Evolutionary conservation across 2,113 vertebrate species (phyloP), one percentile per base, ranked within the genome.

Genomic region (Ophiodon elongatus): DNA sequence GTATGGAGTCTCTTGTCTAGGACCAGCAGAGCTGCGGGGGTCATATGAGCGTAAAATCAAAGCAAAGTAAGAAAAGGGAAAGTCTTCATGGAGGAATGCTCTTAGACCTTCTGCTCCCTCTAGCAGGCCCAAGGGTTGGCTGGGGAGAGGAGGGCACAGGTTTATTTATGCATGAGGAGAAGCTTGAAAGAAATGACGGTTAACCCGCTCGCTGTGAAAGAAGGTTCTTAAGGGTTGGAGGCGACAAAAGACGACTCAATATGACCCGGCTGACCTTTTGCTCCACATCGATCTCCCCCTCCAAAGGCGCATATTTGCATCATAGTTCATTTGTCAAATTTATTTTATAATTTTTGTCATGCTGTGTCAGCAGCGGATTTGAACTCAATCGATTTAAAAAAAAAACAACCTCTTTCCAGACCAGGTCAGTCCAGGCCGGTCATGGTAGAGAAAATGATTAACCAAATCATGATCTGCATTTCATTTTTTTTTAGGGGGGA

Each of bases 11-110:
- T 83, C 88, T 92, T 81, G 87, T 90, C 71, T 41, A 41, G 77
- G 65, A 87, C 80, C 69, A 33, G 65, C 73, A 27, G 78, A 85
- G 88, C 91, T 79, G 57, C 21, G 85, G 81, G 66, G 88, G 78
- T 25, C 54, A 84, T 94, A 91, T 33, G 67, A 92, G 93, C 85
- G 78, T 89, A 88, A 93, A 94, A 94, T 95, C 86, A 90, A 92
- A 93, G 91, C 79, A 70, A 93, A 92, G 82, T 91, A 72, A 60
- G 75, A 91, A 91, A 94, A 91, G 71, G 71, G 75, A 93, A 91
- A 93, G 90, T 85, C 83, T 87, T 92, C 87, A 91, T 78, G 88
- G 83, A 91, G 87, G 80, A 90, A 88, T 82, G 74, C 86, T 90
- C 82, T 71, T 31, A 79, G 91, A 91, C 90, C 91, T 90, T 89